Evolutionary conservation across 2,888 invertebrate genomes (phyloP), one percentile per base, ranked within the genome.

Genomic region (Brachynemurus nebulosus): DNA sequence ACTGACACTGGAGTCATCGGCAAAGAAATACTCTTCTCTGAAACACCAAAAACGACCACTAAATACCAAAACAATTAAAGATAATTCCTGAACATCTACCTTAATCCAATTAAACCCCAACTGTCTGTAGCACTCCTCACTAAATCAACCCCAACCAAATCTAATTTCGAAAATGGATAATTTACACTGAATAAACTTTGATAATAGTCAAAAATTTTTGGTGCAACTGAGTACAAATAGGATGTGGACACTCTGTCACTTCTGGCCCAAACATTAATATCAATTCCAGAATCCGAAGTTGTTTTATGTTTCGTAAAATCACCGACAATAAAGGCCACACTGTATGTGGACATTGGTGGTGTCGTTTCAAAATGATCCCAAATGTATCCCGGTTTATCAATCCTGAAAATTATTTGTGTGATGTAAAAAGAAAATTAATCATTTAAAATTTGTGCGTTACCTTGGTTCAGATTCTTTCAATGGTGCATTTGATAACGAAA

Each of bases 301-400:
- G 56, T 47, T 39, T 55, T 53, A 37, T 57, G 53, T 9, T 45
- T 45, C 23, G 36, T 47, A 49, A 62, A 60, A 47, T 62, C 59
- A 40, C 56, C 57, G 19, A 65, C 53, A 2, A 61, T 59, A 54
- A 77, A 75, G 1, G 83, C 83, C 4, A 85, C 73, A 30, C 83
- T 64, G 58, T 86, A 84, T 0, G 85, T 81, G 30, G 83, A 76
- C 83, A 86, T 86, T 41, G 72, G 72, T 2, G 78, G 75, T 1
- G 80, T 73, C 39, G 63, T 66, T 46, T 71, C 59, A 53, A 76
- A 83, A 48, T 74, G 70, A 53, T 82, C 82, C 59, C 71, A 73
- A 0, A 74, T 67, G 68, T 71, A 80, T 18, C 69, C 71, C 11
- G 64, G 57, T n/a, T 64, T 62, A 39, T 58, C 56, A 16, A 50